Conservation (phyloP, 1,140 invertebrate genomes). For the Lepidotrigona ventralis region DNA sequence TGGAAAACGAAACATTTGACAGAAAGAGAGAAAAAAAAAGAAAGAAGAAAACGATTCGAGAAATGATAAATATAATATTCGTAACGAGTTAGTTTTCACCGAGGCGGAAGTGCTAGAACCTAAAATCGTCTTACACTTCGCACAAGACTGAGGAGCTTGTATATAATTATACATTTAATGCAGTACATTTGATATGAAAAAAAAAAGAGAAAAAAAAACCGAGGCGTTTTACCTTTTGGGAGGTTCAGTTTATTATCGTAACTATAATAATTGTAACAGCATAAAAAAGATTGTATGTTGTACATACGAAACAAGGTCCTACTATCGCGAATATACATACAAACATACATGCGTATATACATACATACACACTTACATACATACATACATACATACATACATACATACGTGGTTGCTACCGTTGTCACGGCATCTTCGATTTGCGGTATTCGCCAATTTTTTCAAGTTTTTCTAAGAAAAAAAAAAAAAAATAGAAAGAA, state of each 20-base stretch:
- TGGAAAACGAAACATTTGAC: background rate
- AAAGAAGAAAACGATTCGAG: background rate
- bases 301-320: slow-evolving; percentile 47
- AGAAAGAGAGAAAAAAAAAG: background rate
- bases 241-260: slow-evolving; percentile 29
- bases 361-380: no score
- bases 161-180: slow-evolving; percentile 61
- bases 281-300: slow-evolving; percentile 35
- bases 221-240: slow-evolving; percentile 24
- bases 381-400: no score
- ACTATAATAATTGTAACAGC: slow-evolving; percentile 1
- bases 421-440: slow-evolving; percentile 41
- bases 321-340: slow-evolving; percentile 33
- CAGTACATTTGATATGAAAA: slow-evolving; percentile 55
- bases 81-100: slow-evolving; percentile 27
- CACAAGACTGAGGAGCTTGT: slow-evolving; percentile 69
- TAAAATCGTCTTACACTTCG: slow-evolving; percentile 55
- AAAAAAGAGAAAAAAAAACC: background rate
- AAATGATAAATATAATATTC: slow-evolving; percentile 3
- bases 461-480: background rate
- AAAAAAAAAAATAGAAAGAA: background rate
- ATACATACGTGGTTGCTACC: slow-evolving; percentile 33
- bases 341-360: background rate
- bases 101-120: slow-evolving; percentile 30
- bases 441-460: background rate